Conservation (phyloP, 2,797 vertebrate species). For the Pangasius mekongensis region DNA sequence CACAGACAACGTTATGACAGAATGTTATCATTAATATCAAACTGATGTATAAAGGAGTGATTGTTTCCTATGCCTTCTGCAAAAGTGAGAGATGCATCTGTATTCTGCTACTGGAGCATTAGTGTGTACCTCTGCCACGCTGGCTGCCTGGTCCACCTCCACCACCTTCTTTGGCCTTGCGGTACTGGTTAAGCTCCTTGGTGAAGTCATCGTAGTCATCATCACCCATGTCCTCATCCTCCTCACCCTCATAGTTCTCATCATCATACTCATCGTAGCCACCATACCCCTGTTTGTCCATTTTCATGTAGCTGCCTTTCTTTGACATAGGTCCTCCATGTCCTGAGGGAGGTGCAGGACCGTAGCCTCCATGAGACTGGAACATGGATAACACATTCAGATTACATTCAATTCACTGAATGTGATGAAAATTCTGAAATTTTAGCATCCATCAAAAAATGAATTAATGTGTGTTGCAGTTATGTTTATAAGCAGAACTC, state of each 20-base stretch:
- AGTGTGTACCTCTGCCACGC: constrained; percentile 73
- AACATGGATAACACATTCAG: not conserved
- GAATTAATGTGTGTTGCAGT: not conserved
- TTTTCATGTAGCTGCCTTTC: constrained; percentile 85
- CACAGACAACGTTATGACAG: not conserved
- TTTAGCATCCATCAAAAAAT: not conserved
- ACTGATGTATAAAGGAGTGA: not conserved
- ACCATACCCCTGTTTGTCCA: constrained; percentile 87
- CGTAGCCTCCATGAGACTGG: constrained; percentile 83
- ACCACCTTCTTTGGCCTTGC: constrained; percentile 88
- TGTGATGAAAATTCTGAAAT: not conserved
- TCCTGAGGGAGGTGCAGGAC: constrained; percentile 65
- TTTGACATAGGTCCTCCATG: constrained; percentile 75
- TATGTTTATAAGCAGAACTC: not conserved
- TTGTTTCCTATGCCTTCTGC: not conserved
- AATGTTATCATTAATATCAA: not conserved
- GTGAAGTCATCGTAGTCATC: constrained; percentile 91
- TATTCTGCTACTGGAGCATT: not conserved
- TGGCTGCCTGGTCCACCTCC: constrained; percentile 76
- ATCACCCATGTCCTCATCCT: constrained; percentile 85
- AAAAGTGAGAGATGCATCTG: not conserved
- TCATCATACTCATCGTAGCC: constrained; percentile 90
- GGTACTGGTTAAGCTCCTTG: constrained; percentile 94
- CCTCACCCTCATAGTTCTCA: constrained; percentile 86
- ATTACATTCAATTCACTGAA: not conserved